Evolutionary conservation across 2,113 vertebrate species (phyloP), one percentile per base, ranked within the genome.

Genomic region (Trichechus manatus): DNA sequence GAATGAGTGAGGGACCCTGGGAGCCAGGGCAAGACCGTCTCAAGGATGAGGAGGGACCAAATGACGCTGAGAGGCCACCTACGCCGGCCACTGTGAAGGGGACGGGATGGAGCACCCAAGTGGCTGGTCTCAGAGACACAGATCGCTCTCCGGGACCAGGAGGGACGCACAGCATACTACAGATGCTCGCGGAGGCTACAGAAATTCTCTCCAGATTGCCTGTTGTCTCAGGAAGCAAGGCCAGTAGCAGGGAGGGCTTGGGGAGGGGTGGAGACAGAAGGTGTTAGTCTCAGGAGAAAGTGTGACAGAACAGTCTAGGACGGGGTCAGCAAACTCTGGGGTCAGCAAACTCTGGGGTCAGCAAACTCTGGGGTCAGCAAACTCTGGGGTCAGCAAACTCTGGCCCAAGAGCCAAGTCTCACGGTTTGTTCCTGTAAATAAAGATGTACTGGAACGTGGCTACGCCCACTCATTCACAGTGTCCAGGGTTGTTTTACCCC

Each of bases 71-170:
- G 61, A n/a, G 7, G 56, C 22, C 22, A 27, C 70, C 6, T 4
- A n/a, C 5, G 6, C 31, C 15, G 19, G 36, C 11, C 63, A 44
- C 89, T n/a, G 25, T 5, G n/a, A 63, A 56, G 27, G 22, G 44
- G 0, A 1, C 23, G 36, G 47, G 72, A 9, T 4, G 1, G 0
- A 9, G 33, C 2, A 3, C 29, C 27, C 1, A 9, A 22, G n/a
- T 56, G n/a, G 20, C 79, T n/a, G 53, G 78, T n/a, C 50, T 44
- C 1, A 10, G 72, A 74, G 72, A 39, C 72, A 74, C 36, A 25
- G 36, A 9, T 1, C 27, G 3, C 27, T 27, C 23, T 64, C 63
- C 29, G 63, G 63, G 6, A 64, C 19, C 25, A 10, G 72, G 36
- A 20, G 36, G 5, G 22, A 33, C 20, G 27, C 53, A 10, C 0